Evolutionary conservation across 2,113 vertebrate species (phyloP).

Genomic region (Nothocercus julius): DNA sequence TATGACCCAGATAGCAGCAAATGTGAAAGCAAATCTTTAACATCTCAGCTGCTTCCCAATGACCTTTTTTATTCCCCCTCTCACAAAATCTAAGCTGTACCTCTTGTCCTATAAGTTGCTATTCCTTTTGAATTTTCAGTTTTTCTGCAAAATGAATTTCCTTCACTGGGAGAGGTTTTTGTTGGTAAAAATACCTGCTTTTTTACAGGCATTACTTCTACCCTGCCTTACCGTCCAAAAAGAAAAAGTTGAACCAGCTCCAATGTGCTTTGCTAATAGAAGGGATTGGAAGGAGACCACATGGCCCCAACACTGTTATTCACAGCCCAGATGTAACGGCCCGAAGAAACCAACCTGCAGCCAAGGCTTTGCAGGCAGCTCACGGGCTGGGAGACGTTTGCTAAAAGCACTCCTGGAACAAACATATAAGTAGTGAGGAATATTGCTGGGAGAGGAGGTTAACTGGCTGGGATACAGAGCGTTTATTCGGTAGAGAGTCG

Average conservation of each 20-base stretch:
- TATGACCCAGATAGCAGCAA: not conserved
- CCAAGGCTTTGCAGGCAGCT: too few relatives aligned
- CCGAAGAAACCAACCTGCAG: not conserved
- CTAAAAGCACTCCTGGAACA: not conserved
- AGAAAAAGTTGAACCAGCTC: not conserved
- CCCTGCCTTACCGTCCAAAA: rapidly evolving
- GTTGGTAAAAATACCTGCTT: not conserved
- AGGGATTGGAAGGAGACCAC: too few relatives aligned
- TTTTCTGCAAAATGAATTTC: not conserved
- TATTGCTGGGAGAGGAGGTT: too few relatives aligned
- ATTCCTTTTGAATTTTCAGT: not conserved
- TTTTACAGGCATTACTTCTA: not conserved
- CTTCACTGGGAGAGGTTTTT: not conserved
- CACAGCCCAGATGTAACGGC: not conserved
- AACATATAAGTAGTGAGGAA: not conserved
- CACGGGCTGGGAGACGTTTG: not conserved
- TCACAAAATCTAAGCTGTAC: not conserved
- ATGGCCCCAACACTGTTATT: too few relatives aligned
- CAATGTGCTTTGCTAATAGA: not conserved
- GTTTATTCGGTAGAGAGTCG: too few relatives aligned
- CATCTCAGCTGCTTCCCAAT: not conserved
- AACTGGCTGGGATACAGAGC: not conserved
- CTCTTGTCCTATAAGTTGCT: not conserved
- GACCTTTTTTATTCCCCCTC: not conserved
- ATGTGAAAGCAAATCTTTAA: not conserved